phyloP scores from a whole-genome alignment of 2,888 invertebrate genomes.

The Cybosia mesomella region DNA sequence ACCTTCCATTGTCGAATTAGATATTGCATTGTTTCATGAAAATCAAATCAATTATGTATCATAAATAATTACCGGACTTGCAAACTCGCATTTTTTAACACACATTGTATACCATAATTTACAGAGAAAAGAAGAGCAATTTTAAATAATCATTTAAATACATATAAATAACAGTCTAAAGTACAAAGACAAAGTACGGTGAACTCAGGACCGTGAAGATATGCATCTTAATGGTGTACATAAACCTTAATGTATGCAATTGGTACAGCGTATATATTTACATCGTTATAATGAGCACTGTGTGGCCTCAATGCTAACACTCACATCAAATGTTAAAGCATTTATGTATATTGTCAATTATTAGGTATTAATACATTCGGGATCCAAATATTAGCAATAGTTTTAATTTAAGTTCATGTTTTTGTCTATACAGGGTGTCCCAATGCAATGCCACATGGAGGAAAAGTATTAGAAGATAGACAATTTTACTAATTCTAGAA shows the following conservation, averaged over 20 bases:
- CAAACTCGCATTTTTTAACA: slow-evolving; percentile 6
- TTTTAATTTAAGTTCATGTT: background rate
- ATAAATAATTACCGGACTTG: background rate
- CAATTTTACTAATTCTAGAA: no score
- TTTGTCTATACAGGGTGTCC: background rate
- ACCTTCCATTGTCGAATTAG: no score
- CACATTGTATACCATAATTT: slow-evolving; percentile 32
- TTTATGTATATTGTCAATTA: slow-evolving; percentile 37
- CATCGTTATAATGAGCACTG: slow-evolving; percentile 25
- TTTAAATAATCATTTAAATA: slow-evolving; percentile 53
- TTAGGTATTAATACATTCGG: slow-evolving; percentile 15
- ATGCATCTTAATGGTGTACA: slow-evolving; percentile 63
- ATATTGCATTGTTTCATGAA: background rate
- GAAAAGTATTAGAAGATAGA: no score
- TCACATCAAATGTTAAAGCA: slow-evolving; percentile 40
- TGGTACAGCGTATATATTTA: slow-evolving; percentile 40
- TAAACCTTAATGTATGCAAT: slow-evolving; percentile 47
- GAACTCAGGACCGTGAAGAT: slow-evolving; percentile 57
- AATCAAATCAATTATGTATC: background rate
- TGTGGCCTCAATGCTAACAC: slow-evolving; percentile 38
- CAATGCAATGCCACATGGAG: no score
- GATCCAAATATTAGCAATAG: slow-evolving; percentile 1
- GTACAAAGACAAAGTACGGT: slow-evolving; percentile 43
- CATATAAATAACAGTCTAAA: slow-evolving; percentile 41
- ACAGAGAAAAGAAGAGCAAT: slow-evolving; percentile 41